Percentiles rank a stretch among this genome's conserved stretches.
These are phyloP conservation scores for Pristionchus entomophagus DNA, from an alignment of 2,888 invertebrate species.

Conservation along the genomic window DNA sequence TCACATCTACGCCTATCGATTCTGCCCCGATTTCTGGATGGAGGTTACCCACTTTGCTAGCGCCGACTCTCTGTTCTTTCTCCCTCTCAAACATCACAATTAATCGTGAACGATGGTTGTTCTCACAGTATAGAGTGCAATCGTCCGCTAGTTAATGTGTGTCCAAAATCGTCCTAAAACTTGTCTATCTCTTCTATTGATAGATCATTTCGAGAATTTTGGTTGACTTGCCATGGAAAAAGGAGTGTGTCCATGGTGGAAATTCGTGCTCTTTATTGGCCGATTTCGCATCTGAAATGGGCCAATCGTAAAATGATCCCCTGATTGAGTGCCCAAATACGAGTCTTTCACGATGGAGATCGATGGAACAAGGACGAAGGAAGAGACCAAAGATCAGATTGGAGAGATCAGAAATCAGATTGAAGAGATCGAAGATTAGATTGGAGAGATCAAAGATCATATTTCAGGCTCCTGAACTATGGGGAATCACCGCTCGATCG, in stretches of 20 bases:
- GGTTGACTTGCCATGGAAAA: not conserved
- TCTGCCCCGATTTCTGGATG: constrained; percentile 74
- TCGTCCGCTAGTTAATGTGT: not conserved
- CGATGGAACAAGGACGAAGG: not conserved
- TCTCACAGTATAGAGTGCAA: constrained; percentile 13
- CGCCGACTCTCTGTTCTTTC: not conserved
- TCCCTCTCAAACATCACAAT: not conserved
- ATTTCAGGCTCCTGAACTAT: constrained; percentile 61
- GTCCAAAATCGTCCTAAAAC: not conserved
- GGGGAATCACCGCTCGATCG: constrained; percentile 64
- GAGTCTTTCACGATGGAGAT: not conserved
- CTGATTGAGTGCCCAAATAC: constrained; percentile 17
- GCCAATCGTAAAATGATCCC: constrained; percentile 15
- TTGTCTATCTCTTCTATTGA: not conserved
- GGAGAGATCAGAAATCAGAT: constrained; percentile 16
- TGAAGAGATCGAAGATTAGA: constrained; percentile 48
- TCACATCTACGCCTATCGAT: constrained; percentile 82
- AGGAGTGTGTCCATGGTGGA: not conserved
- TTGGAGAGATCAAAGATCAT: constrained; percentile 10
- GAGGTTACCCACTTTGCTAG: constrained; percentile 49
- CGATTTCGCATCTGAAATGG: constrained; percentile 40
- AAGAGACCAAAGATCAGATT: not conserved
- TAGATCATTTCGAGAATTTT: not conserved
- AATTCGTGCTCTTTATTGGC: constrained; percentile 10
- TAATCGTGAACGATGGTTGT: not conserved